A percentile compares a stretch with the other conserved stretches of the same genome.
Evolutionary conservation across 2,797 vertebrate genomes (phyloP).

Genomic region (Platalea minor): DNA sequence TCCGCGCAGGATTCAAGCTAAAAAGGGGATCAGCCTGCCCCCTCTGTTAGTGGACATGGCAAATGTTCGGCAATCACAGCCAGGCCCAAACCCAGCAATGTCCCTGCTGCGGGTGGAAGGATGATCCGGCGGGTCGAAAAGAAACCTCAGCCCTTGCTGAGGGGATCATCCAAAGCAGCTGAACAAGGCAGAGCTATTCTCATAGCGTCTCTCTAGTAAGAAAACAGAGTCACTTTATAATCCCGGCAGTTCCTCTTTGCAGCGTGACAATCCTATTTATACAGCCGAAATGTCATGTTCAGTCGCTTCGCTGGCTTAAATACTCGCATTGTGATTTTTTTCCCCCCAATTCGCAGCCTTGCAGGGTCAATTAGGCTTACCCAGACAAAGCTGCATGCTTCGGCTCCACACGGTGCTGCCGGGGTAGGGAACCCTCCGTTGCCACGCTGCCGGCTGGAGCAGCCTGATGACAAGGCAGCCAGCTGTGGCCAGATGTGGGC

Average conservation of each 20-base stretch:
- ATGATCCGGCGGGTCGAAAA: not conserved
- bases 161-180: not conserved
- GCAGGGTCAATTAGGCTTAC: not conserved
- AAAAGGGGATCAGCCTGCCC: not conserved
- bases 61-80: not conserved
- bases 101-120: not conserved
- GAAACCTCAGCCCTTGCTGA: not conserved
- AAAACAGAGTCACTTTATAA: not conserved
- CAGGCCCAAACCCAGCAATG: not conserved
- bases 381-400: not conserved
- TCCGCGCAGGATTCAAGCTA: not conserved
- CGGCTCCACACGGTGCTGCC: fast-evolving
- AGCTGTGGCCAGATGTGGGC: not conserved
- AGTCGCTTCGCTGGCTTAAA: not conserved
- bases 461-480: not conserved
- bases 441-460: not conserved
- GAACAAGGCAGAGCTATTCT: not conserved
- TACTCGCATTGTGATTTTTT: not conserved
- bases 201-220: not conserved
- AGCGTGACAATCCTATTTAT: not conserved
- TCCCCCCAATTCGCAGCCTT: not conserved
- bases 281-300: not conserved
- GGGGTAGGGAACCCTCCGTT: not conserved
- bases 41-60: fast-evolving
- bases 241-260: not conserved